Conservation (phyloP, 2,113 vertebrate species). For the Lucifuga dentata region DNA sequence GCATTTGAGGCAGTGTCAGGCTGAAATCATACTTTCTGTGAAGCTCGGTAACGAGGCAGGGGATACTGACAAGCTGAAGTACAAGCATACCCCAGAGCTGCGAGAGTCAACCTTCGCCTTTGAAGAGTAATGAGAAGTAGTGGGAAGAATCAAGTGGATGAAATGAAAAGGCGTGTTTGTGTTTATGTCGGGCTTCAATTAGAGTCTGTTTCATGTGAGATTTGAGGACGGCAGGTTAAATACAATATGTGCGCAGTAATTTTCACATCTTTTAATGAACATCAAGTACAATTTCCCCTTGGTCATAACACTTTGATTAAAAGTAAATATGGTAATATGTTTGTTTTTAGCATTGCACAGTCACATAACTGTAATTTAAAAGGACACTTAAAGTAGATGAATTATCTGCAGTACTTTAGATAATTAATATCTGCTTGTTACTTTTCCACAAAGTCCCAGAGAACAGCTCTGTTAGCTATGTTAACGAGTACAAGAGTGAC, state of each 20-base stretch:
- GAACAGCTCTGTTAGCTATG: slow-evolving; percentile 50
- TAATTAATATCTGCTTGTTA: slow-evolving; percentile 15
- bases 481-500: slow-evolving; percentile 51
- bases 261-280: slow-evolving; percentile 50
- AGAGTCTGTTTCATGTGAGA: slow-evolving; percentile 62
- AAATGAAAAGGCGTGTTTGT: slow-evolving; percentile 67
- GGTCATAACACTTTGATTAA: slow-evolving; percentile 48
- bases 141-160: slow-evolving; percentile 67
- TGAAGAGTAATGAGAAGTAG: slow-evolving; percentile 68
- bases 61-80: slow-evolving; percentile 63
- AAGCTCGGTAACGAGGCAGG: slow-evolving; percentile 79
- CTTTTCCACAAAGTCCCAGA: slow-evolving; percentile 8
- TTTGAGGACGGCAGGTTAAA: slow-evolving; percentile 50
- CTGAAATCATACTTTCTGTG: slow-evolving; percentile 82
- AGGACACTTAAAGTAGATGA: slow-evolving; percentile 17
- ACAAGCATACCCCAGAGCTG: slow-evolving; percentile 71
- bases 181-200: slow-evolving; percentile 47
- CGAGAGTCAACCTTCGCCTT: slow-evolving; percentile 70
- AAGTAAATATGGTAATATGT: slow-evolving; percentile 23
- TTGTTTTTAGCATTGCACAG: slow-evolving; percentile 25
- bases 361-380: slow-evolving; percentile 22
- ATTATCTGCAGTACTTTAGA: not conserved
- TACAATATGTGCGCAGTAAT: slow-evolving; percentile 7
- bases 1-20: slow-evolving; percentile 78
- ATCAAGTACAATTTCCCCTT: slow-evolving; percentile 47